Evolutionary conservation across 2,888 invertebrate species (phyloP).

Genomic region (Drosophila eohydei): DNA sequence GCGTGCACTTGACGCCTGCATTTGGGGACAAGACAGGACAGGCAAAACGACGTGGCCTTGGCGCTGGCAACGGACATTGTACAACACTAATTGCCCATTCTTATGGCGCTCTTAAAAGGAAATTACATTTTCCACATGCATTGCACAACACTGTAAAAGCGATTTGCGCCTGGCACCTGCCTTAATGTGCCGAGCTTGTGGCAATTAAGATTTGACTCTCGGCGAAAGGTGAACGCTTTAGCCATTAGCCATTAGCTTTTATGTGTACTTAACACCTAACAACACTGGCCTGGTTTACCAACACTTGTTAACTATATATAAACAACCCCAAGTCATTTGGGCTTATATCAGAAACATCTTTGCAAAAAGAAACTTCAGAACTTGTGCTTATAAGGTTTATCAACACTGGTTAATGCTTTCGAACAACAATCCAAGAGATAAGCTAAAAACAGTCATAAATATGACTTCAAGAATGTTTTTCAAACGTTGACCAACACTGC

Average conservation of each 20-base stretch:
- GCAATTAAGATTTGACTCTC: slow-evolving; percentile 4
- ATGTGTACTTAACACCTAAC: slow-evolving; percentile 12
- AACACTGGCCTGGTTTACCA: slow-evolving; percentile 16
- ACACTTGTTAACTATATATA: background rate
- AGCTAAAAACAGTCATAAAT: no score
- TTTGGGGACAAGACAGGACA: slow-evolving; percentile 31
- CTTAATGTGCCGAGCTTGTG: background rate
- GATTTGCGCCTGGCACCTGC: background rate
- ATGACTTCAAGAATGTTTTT: no score
- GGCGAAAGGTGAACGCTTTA: background rate
- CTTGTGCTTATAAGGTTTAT: background rate
- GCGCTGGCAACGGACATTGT: slow-evolving; percentile 32
- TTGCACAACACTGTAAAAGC: slow-evolving; percentile 20
- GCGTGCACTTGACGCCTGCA: slow-evolving; percentile 36
- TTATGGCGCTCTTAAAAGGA: slow-evolving; percentile 31
- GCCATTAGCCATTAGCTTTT: background rate
- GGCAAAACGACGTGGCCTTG: slow-evolving; percentile 31
- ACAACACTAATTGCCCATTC: slow-evolving; percentile 57
- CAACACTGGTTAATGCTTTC: background rate
- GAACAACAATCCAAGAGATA: no score
- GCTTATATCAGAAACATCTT: no score
- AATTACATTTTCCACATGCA: slow-evolving; percentile 24
- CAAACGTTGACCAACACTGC: no score
- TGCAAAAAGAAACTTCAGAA: background rate
- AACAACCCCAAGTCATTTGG: background rate